These are phyloP conservation scores for Parauchenoglanis punctatus DNA, from an alignment of 2,797 vertebrate species.

Conservation along the genomic window DNA sequence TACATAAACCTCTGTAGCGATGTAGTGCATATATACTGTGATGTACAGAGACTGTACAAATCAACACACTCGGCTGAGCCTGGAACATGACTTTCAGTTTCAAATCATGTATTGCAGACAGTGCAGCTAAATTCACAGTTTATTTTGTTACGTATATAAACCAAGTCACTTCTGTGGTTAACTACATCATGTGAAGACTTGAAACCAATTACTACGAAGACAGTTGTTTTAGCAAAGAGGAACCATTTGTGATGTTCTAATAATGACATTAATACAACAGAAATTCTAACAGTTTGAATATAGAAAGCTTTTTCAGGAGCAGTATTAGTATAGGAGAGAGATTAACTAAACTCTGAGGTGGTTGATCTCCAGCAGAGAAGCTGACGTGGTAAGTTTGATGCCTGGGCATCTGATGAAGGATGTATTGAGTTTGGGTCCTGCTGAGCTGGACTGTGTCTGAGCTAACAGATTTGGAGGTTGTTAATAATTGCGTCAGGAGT, in stretches of 20 bases:
- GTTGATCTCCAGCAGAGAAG: slow-evolving; percentile 26
- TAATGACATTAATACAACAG: not conserved
- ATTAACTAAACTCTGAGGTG: slow-evolving; percentile 12
- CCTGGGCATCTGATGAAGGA: slow-evolving; percentile 38
- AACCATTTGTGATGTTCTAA: not conserved
- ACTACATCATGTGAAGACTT: not conserved
- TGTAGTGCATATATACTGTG: not conserved
- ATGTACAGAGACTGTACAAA: not conserved
- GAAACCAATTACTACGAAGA: not conserved
- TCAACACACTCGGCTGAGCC: not conserved
- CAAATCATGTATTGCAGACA: not conserved
- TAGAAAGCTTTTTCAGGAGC: not conserved
- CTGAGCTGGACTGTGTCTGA: slow-evolving; percentile 38
- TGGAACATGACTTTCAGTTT: not conserved
- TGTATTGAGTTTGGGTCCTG: slow-evolving; percentile 18
- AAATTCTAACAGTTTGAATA: not conserved
- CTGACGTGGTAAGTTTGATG: slow-evolving; percentile 21
- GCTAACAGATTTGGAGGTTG: slow-evolving; percentile 43
- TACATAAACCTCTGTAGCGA: not conserved
- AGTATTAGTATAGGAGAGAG: not conserved
- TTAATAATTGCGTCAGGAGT: slow-evolving; percentile 44
- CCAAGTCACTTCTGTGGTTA: not conserved
- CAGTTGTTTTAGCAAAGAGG: not conserved
- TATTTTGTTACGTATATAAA: not conserved
- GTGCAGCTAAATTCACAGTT: not conserved